phyloP scores from a whole-genome alignment of 2,797 vertebrate species.

The Distichodus sexfasciatus region DNA sequence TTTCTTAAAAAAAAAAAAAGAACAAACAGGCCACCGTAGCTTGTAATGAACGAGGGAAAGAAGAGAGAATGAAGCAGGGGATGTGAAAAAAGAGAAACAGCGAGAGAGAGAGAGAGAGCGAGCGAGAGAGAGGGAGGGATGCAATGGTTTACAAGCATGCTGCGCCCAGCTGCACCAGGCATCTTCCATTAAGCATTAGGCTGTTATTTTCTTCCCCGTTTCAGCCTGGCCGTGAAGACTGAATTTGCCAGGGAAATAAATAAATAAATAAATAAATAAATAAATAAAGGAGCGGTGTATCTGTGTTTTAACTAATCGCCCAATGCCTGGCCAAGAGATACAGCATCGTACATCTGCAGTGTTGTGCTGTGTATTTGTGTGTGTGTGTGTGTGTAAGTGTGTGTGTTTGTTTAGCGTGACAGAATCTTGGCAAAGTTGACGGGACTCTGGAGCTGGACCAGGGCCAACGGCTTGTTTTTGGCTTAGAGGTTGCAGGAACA shows the following conservation, averaged over 20 bases:
- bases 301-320: constrained; percentile 69
- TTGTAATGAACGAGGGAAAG: constrained; percentile 56
- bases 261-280: constrained; percentile 63
- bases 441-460: constrained; percentile 65
- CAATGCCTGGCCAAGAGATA: constrained; percentile 61
- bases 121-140: constrained; percentile 32
- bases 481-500: constrained; percentile 65
- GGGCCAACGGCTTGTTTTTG: constrained; percentile 68
- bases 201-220: constrained; percentile 26
- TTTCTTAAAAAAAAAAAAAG: constrained; percentile 54
- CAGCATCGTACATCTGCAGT: constrained; percentile 69
- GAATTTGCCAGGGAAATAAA: constrained; percentile 60
- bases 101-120: no score
- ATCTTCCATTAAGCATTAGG: constrained; percentile 48
- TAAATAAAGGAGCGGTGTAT: constrained; percentile 48
- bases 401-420: constrained; percentile 64
- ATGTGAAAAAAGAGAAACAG: no score
- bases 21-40: constrained; percentile 39
- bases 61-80: no score
- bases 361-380: no score
- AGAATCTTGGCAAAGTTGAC: constrained; percentile 74
- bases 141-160: constrained; percentile 69
- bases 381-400: no score
- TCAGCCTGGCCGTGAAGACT: constrained; percentile 44
- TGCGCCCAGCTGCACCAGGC: constrained; percentile 70